These are phyloP conservation scores for Globodera ellingtonae DNA, from an alignment of 1,140 invertebrate species.

Conservation along the genomic window DNA sequence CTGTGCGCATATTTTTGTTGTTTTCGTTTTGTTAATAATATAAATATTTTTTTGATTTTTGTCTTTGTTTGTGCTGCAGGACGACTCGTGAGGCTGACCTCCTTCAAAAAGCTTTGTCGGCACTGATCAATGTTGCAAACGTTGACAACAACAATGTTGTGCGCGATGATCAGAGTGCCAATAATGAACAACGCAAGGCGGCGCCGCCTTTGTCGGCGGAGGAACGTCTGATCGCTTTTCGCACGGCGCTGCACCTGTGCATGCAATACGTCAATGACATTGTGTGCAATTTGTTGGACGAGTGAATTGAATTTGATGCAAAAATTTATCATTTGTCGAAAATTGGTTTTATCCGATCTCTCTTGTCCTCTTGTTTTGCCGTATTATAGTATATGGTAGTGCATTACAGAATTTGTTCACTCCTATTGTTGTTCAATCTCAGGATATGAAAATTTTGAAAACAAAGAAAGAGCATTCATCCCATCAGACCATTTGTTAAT, in stretches of 20 bases:
- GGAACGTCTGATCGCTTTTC: not conserved
- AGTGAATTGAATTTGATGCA: not conserved
- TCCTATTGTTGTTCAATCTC: too few relatives aligned
- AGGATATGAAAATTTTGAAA: too few relatives aligned
- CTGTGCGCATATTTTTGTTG: not conserved
- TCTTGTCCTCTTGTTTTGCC: not conserved
- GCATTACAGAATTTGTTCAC: too few relatives aligned
- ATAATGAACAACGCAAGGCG: too few relatives aligned
- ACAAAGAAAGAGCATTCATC: too few relatives aligned
- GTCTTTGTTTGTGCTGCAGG: not conserved
- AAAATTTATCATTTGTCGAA: not conserved
- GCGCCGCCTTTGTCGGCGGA: not conserved
- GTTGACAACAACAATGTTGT: not conserved
- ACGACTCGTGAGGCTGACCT: constrained; percentile 14
- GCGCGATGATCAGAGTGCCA: too few relatives aligned
- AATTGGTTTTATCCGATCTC: too few relatives aligned
- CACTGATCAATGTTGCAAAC: not conserved
- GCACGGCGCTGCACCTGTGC: not conserved
- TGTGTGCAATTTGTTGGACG: not conserved
- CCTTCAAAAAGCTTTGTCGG: not conserved
- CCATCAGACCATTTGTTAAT: too few relatives aligned
- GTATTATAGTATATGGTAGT: not conserved
- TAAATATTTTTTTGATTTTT: not conserved
- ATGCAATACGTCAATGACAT: not conserved
- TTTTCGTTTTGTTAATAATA: too few relatives aligned